Base-by-base conservation (phyloP, 2,888 invertebrate species). In the Diogma glabrata region DNA sequence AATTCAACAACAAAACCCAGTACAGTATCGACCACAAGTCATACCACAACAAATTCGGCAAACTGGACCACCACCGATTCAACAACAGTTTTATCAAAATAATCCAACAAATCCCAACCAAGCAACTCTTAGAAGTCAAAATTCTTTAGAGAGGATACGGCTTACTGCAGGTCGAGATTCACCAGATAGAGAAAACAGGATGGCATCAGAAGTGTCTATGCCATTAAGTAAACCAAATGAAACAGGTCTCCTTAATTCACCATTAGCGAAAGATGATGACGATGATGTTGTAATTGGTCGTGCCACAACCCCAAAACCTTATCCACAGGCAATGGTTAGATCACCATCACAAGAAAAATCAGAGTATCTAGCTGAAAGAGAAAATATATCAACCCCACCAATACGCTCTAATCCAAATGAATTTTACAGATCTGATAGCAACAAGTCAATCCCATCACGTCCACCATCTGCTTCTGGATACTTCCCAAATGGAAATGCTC, bases 261-360 rank as follows among this genome's bases (percentile, higher is more conserved):
- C n/a, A n/a, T 20, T 24, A 14, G 33, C 19, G 22, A 14, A 65
- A 50, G 68, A 67, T 30, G 68, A 69, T 53, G 70, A 69, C 28
- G 68, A 68, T 57, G 70, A 70, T 56, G 68, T 68, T 23, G 58
- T 69, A 51, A 65, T 69, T 60, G 70, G 69, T 10, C 66, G 63
- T 53, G 66, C 68, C 4, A 60, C 64, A 12, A 68, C 69, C 4
- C 69, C 70, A 16, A 30, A 20, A 33, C 20, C 19, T 8, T 17
- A 19, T 38, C 46, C 46, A 23, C 19, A 20, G 20, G 19, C 9
- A 17, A 20, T 14, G 17, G 5, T 22, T 3, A 26, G 12, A 2
- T 24, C 24, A 9, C 50, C 22, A 20, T 4, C 14, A 16, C 26
- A 8, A 16, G n/a, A n/a, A n/a, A n/a, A n/a, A n/a, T n/a, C n/a